These are phyloP conservation scores for Sebastes variabilis DNA, from an alignment of 2,797 vertebrate species.

Conservation along the genomic window DNA sequence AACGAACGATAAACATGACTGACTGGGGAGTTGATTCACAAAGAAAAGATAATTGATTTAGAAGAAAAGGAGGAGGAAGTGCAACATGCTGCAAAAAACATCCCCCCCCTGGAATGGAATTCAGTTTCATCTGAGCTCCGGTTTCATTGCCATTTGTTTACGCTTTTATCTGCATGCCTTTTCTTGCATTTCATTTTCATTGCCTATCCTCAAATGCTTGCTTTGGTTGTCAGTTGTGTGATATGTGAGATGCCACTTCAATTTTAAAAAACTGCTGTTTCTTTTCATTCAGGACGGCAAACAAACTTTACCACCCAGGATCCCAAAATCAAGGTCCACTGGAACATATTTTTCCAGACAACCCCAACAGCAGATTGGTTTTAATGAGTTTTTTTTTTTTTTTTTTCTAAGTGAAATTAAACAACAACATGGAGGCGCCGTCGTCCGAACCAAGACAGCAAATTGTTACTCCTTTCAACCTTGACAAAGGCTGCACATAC, in stretches of 20 bases:
- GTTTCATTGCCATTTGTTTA: not conserved
- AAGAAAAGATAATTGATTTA: not conserved
- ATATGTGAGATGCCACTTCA: not conserved
- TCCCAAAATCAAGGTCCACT: conserved; percentile 17
- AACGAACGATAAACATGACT: not conserved
- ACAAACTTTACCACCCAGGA: conserved; percentile 19
- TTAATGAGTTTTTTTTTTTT: conserved; percentile 6
- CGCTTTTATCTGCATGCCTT: conserved; percentile 3
- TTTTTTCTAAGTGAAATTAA: no score
- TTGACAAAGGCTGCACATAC: no score
- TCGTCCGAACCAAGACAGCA: no score
- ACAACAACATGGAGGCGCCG: no score
- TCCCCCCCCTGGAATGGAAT: not conserved
- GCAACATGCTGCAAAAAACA: conserved; percentile 14
- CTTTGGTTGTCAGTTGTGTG: not conserved
- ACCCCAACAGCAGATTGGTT: conserved; percentile 27
- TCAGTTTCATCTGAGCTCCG: not conserved
- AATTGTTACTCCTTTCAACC: no score
- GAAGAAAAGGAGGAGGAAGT: not conserved
- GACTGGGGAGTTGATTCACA: not conserved
- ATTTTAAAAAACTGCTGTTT: not conserved
- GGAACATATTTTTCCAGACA: conserved; percentile 20
- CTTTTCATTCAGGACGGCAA: not conserved
- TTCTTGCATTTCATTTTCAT: conserved; percentile 23
- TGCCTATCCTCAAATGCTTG: not conserved